Evolutionary conservation across 2,797 vertebrate genomes (phyloP).

Genomic region (Myiothlypis chrysogaster): DNA sequence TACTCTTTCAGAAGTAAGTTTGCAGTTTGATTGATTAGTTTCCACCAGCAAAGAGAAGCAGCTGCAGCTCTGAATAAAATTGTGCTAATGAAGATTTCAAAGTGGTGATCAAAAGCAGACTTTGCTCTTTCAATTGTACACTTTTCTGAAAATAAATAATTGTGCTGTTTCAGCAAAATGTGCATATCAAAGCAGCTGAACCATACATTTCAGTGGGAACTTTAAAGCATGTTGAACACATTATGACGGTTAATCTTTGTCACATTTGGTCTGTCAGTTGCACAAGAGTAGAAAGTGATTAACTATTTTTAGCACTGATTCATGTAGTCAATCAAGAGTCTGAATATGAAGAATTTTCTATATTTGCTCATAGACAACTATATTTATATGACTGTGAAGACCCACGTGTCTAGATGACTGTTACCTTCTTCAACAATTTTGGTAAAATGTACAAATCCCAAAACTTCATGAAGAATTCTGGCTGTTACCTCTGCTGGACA

Average conservation of each 20-base stretch:
- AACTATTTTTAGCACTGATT: constrained; percentile 49
- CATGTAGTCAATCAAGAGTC: constrained; percentile 9
- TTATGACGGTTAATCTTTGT: constrained; percentile 36
- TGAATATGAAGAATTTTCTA: constrained; percentile 22
- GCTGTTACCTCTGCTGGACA: neutral
- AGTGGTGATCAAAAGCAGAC: constrained; percentile 71
- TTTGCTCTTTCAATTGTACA: constrained; percentile 66
- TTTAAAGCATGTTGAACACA: constrained; percentile 16
- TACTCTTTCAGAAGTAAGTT: constrained; percentile 60
- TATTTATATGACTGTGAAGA: neutral
- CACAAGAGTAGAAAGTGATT: constrained; percentile 48
- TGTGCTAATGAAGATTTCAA: constrained; percentile 72
- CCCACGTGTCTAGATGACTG: neutral
- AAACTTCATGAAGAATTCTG: neutral
- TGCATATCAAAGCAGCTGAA: constrained; percentile 66
- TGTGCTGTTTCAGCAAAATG: constrained; percentile 66
- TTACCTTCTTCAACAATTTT: neutral
- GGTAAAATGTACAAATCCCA: neutral
- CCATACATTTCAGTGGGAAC: constrained; percentile 52
- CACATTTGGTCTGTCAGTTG: constrained; percentile 35
- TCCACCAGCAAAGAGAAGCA: constrained; percentile 57
- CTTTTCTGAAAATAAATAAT: constrained; percentile 68
- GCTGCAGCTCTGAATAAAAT: constrained; percentile 66
- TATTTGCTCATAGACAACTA: constrained; percentile 16
- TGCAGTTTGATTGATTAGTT: constrained; percentile 64